Conservation (phyloP, 2,113 vertebrate genomes). For the Ciconia maguari region DNA sequence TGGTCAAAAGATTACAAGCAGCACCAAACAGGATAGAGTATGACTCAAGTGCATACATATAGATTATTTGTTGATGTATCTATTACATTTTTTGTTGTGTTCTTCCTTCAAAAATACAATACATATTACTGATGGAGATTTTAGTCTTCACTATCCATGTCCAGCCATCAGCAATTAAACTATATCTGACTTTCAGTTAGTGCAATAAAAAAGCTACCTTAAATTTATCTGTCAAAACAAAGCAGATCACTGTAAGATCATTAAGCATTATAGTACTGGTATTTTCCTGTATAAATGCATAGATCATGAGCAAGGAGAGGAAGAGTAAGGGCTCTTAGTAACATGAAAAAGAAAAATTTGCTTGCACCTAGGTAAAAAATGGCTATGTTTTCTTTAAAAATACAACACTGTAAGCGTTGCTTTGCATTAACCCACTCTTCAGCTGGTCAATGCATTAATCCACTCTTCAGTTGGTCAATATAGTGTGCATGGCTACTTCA, state of each 20-base stretch:
- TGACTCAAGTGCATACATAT: neutral
- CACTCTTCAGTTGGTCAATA: neutral
- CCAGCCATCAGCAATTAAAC: neutral
- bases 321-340: neutral
- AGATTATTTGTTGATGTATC: neutral
- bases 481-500: neutral
- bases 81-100: neutral
- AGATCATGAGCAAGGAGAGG: neutral
- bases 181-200: neutral
- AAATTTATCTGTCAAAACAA: neutral
- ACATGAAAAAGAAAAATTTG: neutral
- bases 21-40: neutral
- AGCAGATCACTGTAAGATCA: neutral
- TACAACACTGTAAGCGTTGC: neutral
- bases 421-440: neutral
- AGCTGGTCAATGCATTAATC: neutral
- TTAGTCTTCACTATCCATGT: neutral
- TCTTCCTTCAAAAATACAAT: neutral
- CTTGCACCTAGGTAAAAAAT: neutral
- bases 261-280: neutral
- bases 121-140: neutral
- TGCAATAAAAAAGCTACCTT: neutral
- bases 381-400: neutral
- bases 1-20: neutral
- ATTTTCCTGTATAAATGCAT: neutral